Evolutionary conservation across 2,797 vertebrate species (phyloP).

Genomic region (Chaetophractus vellerosus): DNA sequence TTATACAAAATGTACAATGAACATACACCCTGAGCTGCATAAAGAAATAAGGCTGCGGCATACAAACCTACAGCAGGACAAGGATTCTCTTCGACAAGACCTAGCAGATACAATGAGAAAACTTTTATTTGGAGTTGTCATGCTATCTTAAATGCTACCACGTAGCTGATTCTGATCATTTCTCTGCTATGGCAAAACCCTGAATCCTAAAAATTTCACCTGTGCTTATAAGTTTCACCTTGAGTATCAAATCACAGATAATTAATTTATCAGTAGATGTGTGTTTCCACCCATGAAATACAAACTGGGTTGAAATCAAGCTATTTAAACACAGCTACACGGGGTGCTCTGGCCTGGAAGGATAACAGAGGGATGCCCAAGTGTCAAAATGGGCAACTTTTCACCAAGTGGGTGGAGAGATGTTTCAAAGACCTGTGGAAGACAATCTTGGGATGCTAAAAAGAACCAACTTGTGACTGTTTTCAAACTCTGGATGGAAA

Average conservation of each 20-base stretch:
- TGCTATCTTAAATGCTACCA: not conserved
- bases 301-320: constrained; percentile 52
- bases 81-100: not conserved
- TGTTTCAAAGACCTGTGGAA: constrained; percentile 83
- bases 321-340: constrained; percentile 74
- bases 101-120: not conserved
- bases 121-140: not conserved
- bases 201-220: constrained; percentile 60
- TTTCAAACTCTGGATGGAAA: not conserved
- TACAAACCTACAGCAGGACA: not conserved
- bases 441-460: constrained; percentile 70
- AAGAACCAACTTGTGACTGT: constrained; percentile 34
- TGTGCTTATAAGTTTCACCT: constrained; percentile 55
- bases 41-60: not conserved
- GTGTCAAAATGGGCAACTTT: constrained; percentile 81
- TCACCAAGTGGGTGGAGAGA: constrained; percentile 79
- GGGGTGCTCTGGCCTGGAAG: constrained; percentile 68
- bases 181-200: not conserved
- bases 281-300: constrained; percentile 65
- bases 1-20: not conserved
- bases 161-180: not conserved
- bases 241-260: constrained; percentile 70
- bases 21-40: not conserved
- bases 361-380: constrained; percentile 78
- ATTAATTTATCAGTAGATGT: constrained; percentile 23